Evolutionary conservation across 2,797 vertebrate species (phyloP).

Genomic region (Semaprochilodus insignis): DNA sequence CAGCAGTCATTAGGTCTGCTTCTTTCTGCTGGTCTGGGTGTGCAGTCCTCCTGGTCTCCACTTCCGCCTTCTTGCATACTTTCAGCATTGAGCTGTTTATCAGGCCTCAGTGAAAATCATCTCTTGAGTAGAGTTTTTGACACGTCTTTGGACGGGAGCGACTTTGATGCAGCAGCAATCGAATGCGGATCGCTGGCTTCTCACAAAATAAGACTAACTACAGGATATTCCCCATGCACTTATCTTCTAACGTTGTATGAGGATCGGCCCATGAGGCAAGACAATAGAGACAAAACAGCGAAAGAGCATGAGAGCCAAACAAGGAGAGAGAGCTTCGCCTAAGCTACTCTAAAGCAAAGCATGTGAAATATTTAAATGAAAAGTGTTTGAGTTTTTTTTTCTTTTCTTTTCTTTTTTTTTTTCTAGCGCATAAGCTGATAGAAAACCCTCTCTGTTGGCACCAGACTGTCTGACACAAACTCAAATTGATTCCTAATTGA

Average conservation of each 20-base stretch:
- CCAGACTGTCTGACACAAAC: conserved; percentile 89
- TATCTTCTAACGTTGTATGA: conserved; percentile 46
- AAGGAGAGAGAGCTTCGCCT: conserved; percentile 55
- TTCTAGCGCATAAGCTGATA: conserved; percentile 86
- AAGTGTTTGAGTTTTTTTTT: conserved; percentile 74
- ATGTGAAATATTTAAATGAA: conserved; percentile 88
- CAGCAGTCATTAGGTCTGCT: neutral
- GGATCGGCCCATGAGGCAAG: conserved; percentile 59
- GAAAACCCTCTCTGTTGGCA: conserved; percentile 89
- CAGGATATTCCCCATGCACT: conserved; percentile 38
- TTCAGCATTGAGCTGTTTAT: conserved; percentile 23
- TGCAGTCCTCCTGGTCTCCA: neutral
- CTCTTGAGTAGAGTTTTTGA: conserved; percentile 16
- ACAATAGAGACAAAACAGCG: conserved; percentile 39
- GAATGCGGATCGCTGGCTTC: conserved; percentile 5
- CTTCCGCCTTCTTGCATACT: neutral
- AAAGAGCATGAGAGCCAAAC: conserved; percentile 54
- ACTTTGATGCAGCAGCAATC: conserved; percentile 2
- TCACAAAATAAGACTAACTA: conserved; percentile 47
- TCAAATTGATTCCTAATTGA: conserved; percentile 89
- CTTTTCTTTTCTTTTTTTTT: conserved; percentile 45
- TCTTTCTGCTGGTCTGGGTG: neutral
- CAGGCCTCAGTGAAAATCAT: neutral
- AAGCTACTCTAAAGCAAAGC: conserved; percentile 73
- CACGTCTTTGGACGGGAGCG: neutral